A percentile compares a stretch with the other conserved stretches of the same genome.
Evolutionary conservation across 2,113 vertebrate genomes (phyloP).

Genomic region (Hydrolagus affinis): DNA sequence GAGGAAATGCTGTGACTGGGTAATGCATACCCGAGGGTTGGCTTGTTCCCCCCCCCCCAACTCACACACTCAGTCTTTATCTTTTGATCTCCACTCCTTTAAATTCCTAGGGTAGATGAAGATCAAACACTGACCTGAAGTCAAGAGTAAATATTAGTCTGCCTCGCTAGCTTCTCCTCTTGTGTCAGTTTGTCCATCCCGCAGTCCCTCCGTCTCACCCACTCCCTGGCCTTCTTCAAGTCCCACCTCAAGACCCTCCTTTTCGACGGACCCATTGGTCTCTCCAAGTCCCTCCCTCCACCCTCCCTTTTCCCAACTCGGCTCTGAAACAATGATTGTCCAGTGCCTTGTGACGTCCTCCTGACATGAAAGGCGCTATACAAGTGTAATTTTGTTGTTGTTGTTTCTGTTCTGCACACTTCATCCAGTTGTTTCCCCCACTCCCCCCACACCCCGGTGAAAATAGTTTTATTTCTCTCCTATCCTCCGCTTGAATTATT

Average conservation of each 20-base stretch:
- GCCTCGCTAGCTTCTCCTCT: background rate
- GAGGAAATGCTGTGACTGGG: background rate
- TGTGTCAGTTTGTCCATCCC: background rate
- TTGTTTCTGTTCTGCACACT: too few species aligned
- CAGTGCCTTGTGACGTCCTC: too few species aligned
- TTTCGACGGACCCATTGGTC: too few species aligned
- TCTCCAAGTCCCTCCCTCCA: too few species aligned
- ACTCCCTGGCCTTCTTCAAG: too few species aligned
- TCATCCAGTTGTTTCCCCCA: background rate
- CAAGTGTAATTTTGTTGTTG: too few species aligned
- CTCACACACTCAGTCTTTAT: background rate
- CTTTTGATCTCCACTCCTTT: constrained; percentile 22
- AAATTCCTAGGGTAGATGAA: constrained; percentile 2
- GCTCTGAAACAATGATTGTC: too few species aligned
- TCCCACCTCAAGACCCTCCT: too few species aligned
- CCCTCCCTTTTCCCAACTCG: too few species aligned
- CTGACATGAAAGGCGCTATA: too few species aligned
- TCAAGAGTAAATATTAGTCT: background rate
- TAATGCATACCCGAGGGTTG: background rate
- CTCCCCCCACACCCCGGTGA: too few species aligned
- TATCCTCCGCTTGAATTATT: background rate
- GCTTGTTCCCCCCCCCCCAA: background rate
- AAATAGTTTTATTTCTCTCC: background rate
- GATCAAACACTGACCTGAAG: constrained; percentile 21
- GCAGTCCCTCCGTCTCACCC: too few species aligned